Conservation (phyloP, 2,113 vertebrate genomes). For the Ifrita kowaldi region DNA sequence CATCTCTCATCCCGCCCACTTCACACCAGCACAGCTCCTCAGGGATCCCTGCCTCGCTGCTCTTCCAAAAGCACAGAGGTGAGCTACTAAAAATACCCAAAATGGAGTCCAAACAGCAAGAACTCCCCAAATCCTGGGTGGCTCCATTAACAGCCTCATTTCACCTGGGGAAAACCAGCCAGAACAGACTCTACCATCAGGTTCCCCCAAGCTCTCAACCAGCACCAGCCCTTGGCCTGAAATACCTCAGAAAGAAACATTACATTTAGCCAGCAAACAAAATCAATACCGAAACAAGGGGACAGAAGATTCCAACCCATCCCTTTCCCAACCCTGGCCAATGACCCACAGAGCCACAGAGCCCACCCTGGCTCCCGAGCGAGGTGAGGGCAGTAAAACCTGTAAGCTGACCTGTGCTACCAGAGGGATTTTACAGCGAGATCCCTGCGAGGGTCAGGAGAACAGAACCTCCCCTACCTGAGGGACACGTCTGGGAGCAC, state of each 20-base stretch:
- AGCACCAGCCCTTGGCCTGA: background rate
- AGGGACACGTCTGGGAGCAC: background rate
- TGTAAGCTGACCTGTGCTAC: background rate
- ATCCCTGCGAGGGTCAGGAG: background rate
- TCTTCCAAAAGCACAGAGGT: background rate
- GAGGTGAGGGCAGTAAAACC: background rate
- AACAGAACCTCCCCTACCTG: background rate
- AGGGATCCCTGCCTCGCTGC: background rate
- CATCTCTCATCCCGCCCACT: background rate
- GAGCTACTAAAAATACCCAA: background rate
- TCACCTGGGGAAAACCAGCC: background rate
- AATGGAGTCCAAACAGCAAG: background rate
- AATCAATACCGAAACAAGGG: background rate
- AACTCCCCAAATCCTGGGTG: background rate
- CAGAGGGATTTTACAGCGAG: background rate
- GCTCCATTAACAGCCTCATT: background rate
- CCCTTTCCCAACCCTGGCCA: background rate
- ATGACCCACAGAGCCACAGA: background rate
- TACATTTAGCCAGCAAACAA: background rate
- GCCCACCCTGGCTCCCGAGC: rapidly evolving
- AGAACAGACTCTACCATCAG: background rate
- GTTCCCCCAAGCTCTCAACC: background rate
- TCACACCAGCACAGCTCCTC: background rate
- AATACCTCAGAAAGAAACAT: background rate
- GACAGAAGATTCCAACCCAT: background rate